A percentile compares a stretch with the other conserved stretches of the same genome.
These are phyloP conservation scores for Xerus rutilus DNA, from an alignment of 2,797 vertebrate species.

Conservation along the genomic window DNA sequence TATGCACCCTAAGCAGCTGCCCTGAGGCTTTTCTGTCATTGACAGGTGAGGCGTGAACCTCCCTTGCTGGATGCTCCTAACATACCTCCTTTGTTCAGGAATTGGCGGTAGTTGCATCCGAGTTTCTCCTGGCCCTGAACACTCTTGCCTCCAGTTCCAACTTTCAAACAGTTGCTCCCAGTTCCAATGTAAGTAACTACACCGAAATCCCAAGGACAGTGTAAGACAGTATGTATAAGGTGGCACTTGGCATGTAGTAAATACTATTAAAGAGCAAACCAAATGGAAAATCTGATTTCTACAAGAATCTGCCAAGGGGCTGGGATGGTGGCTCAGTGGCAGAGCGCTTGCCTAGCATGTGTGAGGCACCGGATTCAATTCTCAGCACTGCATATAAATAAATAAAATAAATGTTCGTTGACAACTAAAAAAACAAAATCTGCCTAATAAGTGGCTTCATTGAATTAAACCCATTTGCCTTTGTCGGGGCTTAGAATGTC, in stretches of 20 bases:
- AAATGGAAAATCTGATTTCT: not conserved
- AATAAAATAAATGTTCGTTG: no score
- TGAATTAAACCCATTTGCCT: not conserved
- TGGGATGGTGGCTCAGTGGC: no score
- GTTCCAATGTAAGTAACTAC: not conserved
- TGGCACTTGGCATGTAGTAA: not conserved
- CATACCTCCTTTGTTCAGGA: not conserved
- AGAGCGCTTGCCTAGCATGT: no score
- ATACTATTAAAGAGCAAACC: not conserved
- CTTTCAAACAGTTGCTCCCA: no score
- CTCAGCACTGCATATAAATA: no score
- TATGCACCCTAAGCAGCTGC: accelerated
- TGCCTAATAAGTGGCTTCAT: not conserved
- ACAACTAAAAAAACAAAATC: no score
- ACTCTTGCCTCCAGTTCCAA: not conserved
- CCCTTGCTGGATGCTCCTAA: not conserved
- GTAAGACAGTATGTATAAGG: not conserved
- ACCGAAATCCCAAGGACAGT: not conserved
- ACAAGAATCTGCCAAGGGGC: not conserved
- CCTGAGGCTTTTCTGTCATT: not conserved
- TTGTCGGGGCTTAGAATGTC: not conserved
- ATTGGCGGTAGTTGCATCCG: not conserved
- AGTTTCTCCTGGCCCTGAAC: not conserved
- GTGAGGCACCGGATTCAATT: no score
- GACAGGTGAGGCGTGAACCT: not conserved